Base-by-base conservation (phyloP, 2,113 vertebrate genomes). In the Cavia aperea region DNA sequence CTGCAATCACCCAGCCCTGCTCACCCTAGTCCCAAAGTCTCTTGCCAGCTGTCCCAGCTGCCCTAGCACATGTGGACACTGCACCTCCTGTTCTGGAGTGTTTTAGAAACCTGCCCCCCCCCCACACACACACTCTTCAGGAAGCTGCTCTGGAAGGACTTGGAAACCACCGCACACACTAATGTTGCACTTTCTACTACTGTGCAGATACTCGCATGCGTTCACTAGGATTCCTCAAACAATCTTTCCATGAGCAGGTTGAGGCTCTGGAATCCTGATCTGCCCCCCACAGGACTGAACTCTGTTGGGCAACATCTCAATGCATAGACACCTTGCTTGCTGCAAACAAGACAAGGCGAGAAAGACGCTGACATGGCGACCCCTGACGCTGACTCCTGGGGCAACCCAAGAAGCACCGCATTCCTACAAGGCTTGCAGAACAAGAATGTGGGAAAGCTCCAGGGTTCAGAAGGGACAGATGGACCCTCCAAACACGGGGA, bases 401-500 rank as follows among this genome's bases (percentile, higher is more conserved):
- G 72, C 66, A 81, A 39, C 49, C 89, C 16, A 91, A 84, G 46
- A 94, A 63, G 83, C 9, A 5, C 62, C 6, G 6, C 9, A 58
- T 33, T 49, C 36, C 78, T 36, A 7, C 2, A 54, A 79, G 54
- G 75, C 11, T 58, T 23, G 21, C 72, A 83, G 65, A 39, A 77
- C 24, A 24, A 21, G 26, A 23, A 10, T 97, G 97, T 97, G 36
- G 93, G 97, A 96, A 97, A 96, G 97, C 95, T 68, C 60, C 97
- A 97, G 97, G 96, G 96, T 97, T 96, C 91, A 94, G 89, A 2
- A 97, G 96, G 96, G 96, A 98, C 0, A 23, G 73, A 16, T 0
- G 0, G 0, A 14, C 96, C 97, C 97, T 89, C 72, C 94, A 96
- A 96, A 98, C 97, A 98, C 86, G 70, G 97, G 97, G 97, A 97